phyloP scores from a whole-genome alignment of 2,113 vertebrate species.

The Tamias sibiricus region DNA sequence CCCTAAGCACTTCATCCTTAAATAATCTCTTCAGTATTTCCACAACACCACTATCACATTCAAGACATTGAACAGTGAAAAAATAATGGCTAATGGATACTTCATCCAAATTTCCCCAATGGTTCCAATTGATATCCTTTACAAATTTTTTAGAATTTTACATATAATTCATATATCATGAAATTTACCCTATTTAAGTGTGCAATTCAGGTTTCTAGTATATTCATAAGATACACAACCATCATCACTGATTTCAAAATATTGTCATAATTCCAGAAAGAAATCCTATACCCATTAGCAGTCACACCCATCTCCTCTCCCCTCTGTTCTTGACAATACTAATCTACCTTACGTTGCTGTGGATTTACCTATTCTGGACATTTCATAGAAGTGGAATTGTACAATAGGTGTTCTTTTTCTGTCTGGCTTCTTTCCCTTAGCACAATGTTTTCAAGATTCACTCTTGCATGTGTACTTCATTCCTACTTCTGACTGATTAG shows the following conservation, averaged over 20 bases:
- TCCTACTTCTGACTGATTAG: background rate
- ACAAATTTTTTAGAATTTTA: background rate
- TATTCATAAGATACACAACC: background rate
- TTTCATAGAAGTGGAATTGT: background rate
- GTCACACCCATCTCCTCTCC: background rate
- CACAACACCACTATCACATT: background rate
- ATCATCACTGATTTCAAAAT: background rate
- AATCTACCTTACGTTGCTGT: background rate
- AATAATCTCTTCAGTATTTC: constrained; percentile 50
- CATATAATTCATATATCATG: background rate
- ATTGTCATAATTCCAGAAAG: background rate
- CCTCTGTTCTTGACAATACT: background rate
- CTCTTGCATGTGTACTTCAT: background rate
- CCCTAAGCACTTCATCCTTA: constrained; percentile 15
- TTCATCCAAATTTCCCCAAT: constrained; percentile 5
- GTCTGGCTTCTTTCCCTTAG: background rate
- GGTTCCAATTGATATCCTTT: background rate
- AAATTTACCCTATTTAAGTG: background rate
- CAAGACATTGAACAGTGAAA: constrained; percentile 35
- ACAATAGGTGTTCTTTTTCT: background rate
- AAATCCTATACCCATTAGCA: background rate
- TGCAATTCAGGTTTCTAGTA: constrained; percentile 23
- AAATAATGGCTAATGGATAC: constrained; percentile 2
- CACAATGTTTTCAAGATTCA: background rate
- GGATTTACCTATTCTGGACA: background rate